Percentiles rank a stretch among this genome's conserved stretches.
Conservation (phyloP, 2,113 vertebrate genomes). For the Corythaeola cristata region DNA sequence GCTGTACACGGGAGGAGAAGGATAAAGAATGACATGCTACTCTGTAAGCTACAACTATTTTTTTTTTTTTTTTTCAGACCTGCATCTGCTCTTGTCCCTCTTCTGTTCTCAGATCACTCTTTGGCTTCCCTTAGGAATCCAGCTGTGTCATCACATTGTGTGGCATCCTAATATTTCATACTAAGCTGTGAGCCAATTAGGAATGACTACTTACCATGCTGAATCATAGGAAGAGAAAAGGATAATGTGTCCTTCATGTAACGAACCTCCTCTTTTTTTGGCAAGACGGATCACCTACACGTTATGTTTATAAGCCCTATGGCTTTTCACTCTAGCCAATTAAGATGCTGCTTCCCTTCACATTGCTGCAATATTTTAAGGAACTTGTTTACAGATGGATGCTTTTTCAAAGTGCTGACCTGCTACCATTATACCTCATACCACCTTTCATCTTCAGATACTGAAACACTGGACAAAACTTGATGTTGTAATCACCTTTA, state of each 20-base stretch:
- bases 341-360: conserved; percentile 51
- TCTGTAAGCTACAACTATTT: conserved; percentile 59
- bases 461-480: conserved; percentile 14
- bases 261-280: conserved; percentile 83
- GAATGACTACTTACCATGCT: conserved; percentile 93
- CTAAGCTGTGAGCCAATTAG: conserved; percentile 93
- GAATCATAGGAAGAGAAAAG: conserved; percentile 85
- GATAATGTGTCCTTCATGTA: conserved; percentile 93
- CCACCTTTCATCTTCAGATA: conserved; percentile 32
- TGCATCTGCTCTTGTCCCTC: conserved; percentile 72
- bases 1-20: background rate
- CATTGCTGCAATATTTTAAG: conserved; percentile 18
- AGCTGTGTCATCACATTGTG: conserved; percentile 89
- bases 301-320: conserved; percentile 61
- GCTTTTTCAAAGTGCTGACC: conserved; percentile 38
- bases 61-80: conserved; percentile 60
- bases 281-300: conserved; percentile 66
- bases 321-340: conserved; percentile 73
- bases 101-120: conserved; percentile 84
- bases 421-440: conserved; percentile 23
- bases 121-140: conserved; percentile 87
- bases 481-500: conserved; percentile 27
- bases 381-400: conserved; percentile 39
- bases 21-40: conserved; percentile 59
- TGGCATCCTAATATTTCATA: conserved; percentile 94